Conservation (phyloP, 2,113 vertebrate genomes). For the Hassar affinis region DNA sequence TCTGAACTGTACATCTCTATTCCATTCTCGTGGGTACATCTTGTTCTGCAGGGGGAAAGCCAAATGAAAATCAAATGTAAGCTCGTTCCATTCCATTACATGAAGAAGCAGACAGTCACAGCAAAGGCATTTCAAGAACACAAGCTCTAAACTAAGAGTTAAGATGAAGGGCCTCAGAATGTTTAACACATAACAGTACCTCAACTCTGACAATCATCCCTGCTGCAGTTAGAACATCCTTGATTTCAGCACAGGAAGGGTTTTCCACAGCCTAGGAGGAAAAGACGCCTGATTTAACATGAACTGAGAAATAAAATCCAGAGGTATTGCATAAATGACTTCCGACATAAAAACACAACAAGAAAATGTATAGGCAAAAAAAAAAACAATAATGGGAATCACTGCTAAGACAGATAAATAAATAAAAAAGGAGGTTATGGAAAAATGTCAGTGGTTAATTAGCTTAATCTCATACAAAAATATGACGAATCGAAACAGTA, state of each 20-base stretch:
- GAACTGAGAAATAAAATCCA: background rate
- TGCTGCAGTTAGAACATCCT: slow-evolving; percentile 85
- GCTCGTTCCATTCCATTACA: background rate
- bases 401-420: background rate
- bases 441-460: background rate
- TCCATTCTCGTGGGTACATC: slow-evolving; percentile 95
- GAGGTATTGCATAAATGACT: background rate
- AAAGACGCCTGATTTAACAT: background rate
- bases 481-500: background rate
- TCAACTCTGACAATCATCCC: slow-evolving; percentile 88
- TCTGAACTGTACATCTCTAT: slow-evolving; percentile 87
- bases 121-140: background rate
- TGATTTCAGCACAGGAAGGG: slow-evolving; percentile 90
- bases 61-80: background rate
- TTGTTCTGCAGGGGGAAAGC: slow-evolving; percentile 77
- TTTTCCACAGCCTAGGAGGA: slow-evolving; percentile 87
- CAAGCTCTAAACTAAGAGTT: background rate
- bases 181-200: slow-evolving; percentile 64
- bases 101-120: background rate
- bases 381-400: background rate
- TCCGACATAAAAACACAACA: background rate
- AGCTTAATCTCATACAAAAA: background rate
- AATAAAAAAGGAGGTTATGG: no score
- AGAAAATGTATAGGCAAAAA: background rate
- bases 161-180: background rate